These are phyloP conservation scores for Nephrocerus scutellatus DNA, from an alignment of 2,888 invertebrate species.

Conservation along the genomic window DNA sequence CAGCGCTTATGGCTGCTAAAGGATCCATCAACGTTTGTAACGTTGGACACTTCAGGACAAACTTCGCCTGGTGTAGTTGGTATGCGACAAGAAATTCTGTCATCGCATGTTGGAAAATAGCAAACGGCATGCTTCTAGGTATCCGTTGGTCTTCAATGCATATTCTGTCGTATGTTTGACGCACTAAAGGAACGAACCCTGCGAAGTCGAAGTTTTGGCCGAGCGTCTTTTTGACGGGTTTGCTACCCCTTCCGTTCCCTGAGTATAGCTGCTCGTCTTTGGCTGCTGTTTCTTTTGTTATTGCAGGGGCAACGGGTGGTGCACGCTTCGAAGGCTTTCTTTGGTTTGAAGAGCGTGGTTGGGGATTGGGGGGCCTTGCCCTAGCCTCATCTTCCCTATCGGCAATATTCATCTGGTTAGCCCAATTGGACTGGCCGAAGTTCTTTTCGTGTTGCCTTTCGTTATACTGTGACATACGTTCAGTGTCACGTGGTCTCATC, in stretches of 20 bases:
- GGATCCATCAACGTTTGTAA: slow-evolving; percentile 1
- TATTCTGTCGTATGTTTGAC: too few species aligned
- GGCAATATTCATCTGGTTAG: background rate
- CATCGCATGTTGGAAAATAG: slow-evolving; percentile 2
- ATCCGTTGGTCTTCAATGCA: too few species aligned
- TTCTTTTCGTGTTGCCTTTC: slow-evolving; percentile 1
- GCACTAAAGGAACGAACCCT: too few species aligned
- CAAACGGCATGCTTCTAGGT: background rate
- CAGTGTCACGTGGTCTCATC: background rate
- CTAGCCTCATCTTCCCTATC: background rate
- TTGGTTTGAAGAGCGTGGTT: too few species aligned
- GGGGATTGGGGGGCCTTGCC: background rate
- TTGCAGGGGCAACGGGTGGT: background rate
- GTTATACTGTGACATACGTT: background rate
- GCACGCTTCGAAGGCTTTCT: background rate
- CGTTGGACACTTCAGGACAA: background rate
- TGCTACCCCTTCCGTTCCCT: slow-evolving; percentile 6
- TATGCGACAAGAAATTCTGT: slow-evolving; percentile 1
- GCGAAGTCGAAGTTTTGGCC: slow-evolving; percentile 7
- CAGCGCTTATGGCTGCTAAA: background rate
- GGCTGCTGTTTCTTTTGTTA: slow-evolving; percentile 4
- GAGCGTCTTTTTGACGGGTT: slow-evolving; percentile 6
- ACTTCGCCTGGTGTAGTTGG: slow-evolving; percentile 1
- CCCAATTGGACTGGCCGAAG: slow-evolving; percentile 2
- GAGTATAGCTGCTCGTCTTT: slow-evolving; percentile 6